Evolutionary conservation across 2,797 vertebrate genomes (phyloP), one percentile per base, ranked within the genome.

Genomic region (Mareca penelope): DNA sequence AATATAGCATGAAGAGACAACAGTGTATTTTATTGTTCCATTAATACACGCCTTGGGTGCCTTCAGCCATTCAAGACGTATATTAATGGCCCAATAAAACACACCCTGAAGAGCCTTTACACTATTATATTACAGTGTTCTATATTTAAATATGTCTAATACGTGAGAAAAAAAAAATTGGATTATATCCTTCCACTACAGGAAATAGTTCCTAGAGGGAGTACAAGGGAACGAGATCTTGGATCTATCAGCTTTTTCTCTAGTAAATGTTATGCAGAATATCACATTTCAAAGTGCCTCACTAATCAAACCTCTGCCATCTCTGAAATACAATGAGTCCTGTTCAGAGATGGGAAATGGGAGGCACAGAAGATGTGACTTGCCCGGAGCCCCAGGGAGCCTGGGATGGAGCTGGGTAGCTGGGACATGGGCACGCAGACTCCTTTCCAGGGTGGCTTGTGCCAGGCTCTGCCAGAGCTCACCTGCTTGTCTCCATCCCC

Each of bases 71-170:
- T 97, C 80, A 92, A 95, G 94, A 96, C 95, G 76, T 96, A 89
- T 98, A 98, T 98, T 98, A 98, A 97, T 97, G 97, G 95, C 65
- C 96, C 94, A 97, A 97, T 96, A 97, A 97, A 98, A 96, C 83
- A 96, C 82, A 96, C 96, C 97, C 97, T 94, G 81, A 97, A 97
- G 96, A 93, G 94, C 93, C 93, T 91, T 97, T 97, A 96, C 63
- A 28, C 92, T 89, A 91, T 97, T 96, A 96, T 93, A 91, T 95
- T 96, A 85, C 79, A 88, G 80, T 67, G 80, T 85, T 96, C 96
- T 94, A 88, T 95, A 96, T 97, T 97, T 97, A 95, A 96, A 96
- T 97, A 95, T 91, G 96, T 95, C 95, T 95, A 81, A 96, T 95
- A 96, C 87, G 92, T 94, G 75, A 39, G 80, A 37, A 53, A 93